Conservation (phyloP, 2,888 invertebrate genomes). For the Melanotus villosus region DNA sequence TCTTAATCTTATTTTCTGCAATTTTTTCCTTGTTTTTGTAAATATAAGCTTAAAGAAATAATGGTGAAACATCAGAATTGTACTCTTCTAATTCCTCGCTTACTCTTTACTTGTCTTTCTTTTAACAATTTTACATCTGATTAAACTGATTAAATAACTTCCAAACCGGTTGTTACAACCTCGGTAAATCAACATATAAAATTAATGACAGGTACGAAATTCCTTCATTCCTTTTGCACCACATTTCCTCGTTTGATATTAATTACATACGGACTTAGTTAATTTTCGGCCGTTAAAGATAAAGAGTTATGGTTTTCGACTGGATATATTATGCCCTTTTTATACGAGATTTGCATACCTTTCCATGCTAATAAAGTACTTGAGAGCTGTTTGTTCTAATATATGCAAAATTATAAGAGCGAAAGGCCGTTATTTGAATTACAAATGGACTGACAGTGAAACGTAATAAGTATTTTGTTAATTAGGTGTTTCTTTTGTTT, state of each 20-base stretch:
- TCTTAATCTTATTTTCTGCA: too few relatives aligned
- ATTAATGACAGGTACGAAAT: neutral
- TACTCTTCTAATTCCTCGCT: too few relatives aligned
- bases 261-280: too few relatives aligned
- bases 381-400: constrained; percentile 1
- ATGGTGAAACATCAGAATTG: too few relatives aligned
- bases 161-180: too few relatives aligned
- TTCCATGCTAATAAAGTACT: neutral
- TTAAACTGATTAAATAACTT: too few relatives aligned
- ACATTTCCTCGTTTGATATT: neutral
- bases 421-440: neutral
- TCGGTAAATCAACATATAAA: neutral
- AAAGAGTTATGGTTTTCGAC: too few relatives aligned
- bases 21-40: too few relatives aligned
- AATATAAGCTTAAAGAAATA: too few relatives aligned
- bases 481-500: constrained; percentile 56
- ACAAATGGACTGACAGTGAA: neutral
- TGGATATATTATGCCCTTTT: neutral
- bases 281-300: too few relatives aligned
- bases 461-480: neutral
- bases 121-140: too few relatives aligned
- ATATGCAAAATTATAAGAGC: neutral
- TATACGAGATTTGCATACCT: neutral
- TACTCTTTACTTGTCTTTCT: too few relatives aligned
- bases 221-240: neutral